Conservation (phyloP, 2,113 vertebrate species). For the Ailurus styani region DNA sequence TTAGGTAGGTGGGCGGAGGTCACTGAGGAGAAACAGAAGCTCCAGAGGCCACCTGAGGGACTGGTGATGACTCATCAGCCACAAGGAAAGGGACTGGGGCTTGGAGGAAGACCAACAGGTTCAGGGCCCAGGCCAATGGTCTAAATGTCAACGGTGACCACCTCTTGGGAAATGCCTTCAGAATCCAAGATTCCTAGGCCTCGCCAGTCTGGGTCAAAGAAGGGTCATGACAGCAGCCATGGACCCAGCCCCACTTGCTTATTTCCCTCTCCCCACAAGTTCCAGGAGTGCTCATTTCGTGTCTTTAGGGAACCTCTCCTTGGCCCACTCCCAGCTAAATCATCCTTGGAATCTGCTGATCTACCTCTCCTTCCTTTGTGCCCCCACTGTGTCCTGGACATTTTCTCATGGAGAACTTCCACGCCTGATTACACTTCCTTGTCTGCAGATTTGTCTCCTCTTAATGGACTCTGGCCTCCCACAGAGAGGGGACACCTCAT, state of each 20-base stretch:
- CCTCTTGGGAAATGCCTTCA: not conserved
- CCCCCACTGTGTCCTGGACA: not conserved
- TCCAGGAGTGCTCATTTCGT: not conserved
- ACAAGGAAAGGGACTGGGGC: not conserved
- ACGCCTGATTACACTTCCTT: not conserved
- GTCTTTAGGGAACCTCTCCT: not conserved
- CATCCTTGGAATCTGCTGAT: not conserved
- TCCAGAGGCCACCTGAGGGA: not conserved
- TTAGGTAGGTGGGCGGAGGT: not conserved
- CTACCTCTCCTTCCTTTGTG: no score
- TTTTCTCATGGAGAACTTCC: not conserved
- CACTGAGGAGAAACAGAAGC: not conserved
- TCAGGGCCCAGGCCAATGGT: not conserved
- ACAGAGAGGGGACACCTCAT: not conserved
- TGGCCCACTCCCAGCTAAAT: not conserved
- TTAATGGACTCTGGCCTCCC: not conserved
- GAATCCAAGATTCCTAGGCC: not conserved
- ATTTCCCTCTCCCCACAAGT: not conserved
- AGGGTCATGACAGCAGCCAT: rapidly evolving
- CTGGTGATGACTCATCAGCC: not conserved
- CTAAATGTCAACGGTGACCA: not conserved
- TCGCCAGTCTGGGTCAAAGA: not conserved
- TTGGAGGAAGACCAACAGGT: not conserved
- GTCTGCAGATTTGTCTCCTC: not conserved
- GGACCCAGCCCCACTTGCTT: not conserved